Percentiles rank a stretch among this genome's conserved stretches.
phyloP scores from a whole-genome alignment of 2,888 invertebrate species.

The Nemotelus pantherinus region DNA sequence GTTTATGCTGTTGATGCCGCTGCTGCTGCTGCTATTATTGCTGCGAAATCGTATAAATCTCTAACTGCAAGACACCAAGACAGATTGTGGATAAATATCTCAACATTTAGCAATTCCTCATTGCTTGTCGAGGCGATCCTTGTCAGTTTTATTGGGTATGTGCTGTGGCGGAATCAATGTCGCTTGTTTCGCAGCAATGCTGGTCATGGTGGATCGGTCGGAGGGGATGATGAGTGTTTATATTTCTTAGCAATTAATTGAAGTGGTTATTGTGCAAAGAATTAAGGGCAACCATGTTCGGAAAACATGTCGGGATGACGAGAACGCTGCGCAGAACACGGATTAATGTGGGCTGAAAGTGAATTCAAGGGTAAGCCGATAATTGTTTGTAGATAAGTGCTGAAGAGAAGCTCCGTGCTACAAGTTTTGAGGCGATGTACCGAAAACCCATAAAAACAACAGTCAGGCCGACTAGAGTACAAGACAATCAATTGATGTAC shows the following conservation, averaged over 20 bases:
- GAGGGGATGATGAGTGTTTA: neutral
- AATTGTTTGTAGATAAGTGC: conserved; percentile 12
- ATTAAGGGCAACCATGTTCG: neutral
- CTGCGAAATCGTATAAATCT: conserved; percentile 25
- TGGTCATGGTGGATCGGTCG: neutral
- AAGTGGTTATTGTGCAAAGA: conserved; percentile 24
- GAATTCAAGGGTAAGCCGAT: conserved; percentile 27
- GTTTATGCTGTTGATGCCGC: neutral
- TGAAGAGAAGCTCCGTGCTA: neutral
- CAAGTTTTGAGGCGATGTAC: no score
- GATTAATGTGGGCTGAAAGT: conserved; percentile 1
- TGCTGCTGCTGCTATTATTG: neutral
- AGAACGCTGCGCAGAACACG: neutral
- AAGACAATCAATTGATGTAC: no score
- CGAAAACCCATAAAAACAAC: no score
- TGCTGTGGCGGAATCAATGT: neutral
- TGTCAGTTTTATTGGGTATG: conserved; percentile 15
- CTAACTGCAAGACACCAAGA: conserved; percentile 9
- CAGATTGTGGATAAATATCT: conserved; percentile 32
- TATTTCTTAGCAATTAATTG: conserved; percentile 15
- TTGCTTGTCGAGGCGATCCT: conserved; percentile 20
- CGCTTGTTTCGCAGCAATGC: neutral
- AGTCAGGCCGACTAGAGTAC: no score
- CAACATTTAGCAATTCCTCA: conserved; percentile 32
- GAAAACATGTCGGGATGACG: neutral